Evolutionary conservation across 2,888 invertebrate genomes (phyloP).

Genomic region (Tillus elongatus): DNA sequence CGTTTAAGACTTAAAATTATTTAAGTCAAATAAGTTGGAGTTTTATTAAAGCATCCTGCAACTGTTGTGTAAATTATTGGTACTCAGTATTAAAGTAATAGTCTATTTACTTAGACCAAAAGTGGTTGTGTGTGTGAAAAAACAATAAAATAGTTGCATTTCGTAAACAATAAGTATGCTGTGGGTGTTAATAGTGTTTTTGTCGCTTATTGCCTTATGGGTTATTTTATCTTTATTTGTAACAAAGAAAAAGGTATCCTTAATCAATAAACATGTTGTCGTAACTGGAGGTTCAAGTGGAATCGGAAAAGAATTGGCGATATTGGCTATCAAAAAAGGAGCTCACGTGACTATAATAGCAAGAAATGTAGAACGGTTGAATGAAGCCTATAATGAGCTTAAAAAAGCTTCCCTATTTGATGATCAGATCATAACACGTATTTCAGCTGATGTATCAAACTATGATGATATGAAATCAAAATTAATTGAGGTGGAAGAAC

Average conservation of each 20-base stretch:
- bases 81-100: too few species aligned
- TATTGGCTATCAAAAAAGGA: constrained; percentile 67
- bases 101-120: too few species aligned
- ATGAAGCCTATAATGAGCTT: constrained; percentile 54
- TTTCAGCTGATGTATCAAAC: constrained; percentile 61
- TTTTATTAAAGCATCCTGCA: too few species aligned
- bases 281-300: constrained; percentile 95
- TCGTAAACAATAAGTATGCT: too few species aligned
- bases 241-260: constrained; percentile 34
- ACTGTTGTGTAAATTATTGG: too few species aligned
- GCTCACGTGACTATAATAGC: constrained; percentile 89
- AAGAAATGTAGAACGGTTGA: constrained; percentile 62
- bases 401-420: constrained; percentile 41
- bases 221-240: too few species aligned
- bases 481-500: constrained; percentile 42
- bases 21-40: too few species aligned
- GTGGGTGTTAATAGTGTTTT: too few species aligned
- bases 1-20: too few species aligned
- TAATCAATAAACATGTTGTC: constrained; percentile 53
- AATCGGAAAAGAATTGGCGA: constrained; percentile 79
- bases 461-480: constrained; percentile 42
- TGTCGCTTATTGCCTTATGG: too few species aligned
- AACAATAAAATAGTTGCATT: too few species aligned
- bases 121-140: too few species aligned
- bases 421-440: constrained; percentile 52